Evolutionary conservation across 2,888 invertebrate species (phyloP).

Genomic region (Arenicola marina): DNA sequence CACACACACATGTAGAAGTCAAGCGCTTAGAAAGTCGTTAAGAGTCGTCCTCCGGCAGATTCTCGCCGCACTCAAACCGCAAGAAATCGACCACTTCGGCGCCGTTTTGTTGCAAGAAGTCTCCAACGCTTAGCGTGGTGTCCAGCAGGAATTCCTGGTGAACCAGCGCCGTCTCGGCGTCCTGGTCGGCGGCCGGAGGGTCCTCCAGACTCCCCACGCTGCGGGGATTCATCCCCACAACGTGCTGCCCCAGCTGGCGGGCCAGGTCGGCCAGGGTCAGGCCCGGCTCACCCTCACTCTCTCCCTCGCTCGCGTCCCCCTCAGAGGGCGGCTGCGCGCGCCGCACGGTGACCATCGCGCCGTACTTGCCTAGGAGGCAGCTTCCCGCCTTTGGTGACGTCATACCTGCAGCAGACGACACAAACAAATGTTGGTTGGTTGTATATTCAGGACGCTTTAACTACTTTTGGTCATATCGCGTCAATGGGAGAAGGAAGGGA

Average conservation of each 20-base stretch:
- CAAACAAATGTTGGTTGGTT: too few species aligned
- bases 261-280: slow-evolving; percentile 65
- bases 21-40: too few species aligned
- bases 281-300: too few species aligned
- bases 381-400: not conserved
- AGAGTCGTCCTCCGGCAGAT: not conserved
- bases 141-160: slow-evolving; percentile 87
- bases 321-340: too few species aligned
- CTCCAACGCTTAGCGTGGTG: slow-evolving; percentile 74
- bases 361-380: slow-evolving; percentile 75
- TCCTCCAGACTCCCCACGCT: slow-evolving; percentile 40
- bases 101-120: slow-evolving; percentile 69
- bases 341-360: slow-evolving; percentile 77
- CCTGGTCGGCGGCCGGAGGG: slow-evolving; percentile 7
- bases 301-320: too few species aligned
- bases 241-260: slow-evolving; percentile 85
- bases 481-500: too few species aligned
- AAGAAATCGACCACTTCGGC: slow-evolving; percentile 76
- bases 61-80: slow-evolving; percentile 83
- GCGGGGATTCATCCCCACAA: slow-evolving; percentile 69
- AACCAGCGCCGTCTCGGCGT: slow-evolving; percentile 75
- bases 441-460: too few species aligned
- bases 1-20: too few species aligned
- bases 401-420: too few species aligned
- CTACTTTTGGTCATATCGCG: too few species aligned